Conservation (phyloP, 2,113 vertebrate species). For the Podilymbus podiceps region DNA sequence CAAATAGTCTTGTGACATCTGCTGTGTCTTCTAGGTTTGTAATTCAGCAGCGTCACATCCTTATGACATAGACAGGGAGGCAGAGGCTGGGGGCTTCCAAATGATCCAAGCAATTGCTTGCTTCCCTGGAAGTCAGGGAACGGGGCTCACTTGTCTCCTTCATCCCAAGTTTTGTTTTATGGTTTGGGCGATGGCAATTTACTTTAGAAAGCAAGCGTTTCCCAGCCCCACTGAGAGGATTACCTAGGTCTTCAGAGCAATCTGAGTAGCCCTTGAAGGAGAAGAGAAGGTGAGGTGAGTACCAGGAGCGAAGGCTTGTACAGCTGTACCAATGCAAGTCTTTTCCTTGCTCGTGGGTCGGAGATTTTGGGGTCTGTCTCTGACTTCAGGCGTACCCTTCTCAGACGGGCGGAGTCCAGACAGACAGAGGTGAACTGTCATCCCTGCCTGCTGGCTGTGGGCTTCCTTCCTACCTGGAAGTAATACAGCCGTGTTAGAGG, state of each 20-base stretch:
- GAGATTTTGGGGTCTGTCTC: neutral
- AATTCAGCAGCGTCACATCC: neutral
- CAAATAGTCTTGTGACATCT: neutral
- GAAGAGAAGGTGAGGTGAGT: neutral
- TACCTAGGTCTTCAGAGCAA: neutral
- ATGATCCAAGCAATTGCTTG: neutral
- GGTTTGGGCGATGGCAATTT: neutral
- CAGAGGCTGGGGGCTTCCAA: neutral
- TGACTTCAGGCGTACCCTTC: neutral
- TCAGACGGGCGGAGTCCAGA: neutral
- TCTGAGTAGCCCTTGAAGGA: neutral
- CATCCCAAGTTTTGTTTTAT: neutral
- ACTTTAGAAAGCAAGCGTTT: neutral
- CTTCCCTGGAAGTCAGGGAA: neutral
- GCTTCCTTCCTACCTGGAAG: neutral
- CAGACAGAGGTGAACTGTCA: neutral
- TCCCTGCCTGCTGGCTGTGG: neutral
- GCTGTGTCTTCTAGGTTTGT: too few relatives aligned
- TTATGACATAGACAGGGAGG: neutral
- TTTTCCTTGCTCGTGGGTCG: neutral
- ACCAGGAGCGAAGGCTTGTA: neutral
- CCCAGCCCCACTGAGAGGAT: neutral
- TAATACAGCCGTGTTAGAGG: rapidly evolving
- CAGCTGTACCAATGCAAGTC: neutral
- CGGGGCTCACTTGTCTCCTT: neutral